phyloP scores from a whole-genome alignment of 2,113 vertebrate species.

The Ciconia maguari region DNA sequence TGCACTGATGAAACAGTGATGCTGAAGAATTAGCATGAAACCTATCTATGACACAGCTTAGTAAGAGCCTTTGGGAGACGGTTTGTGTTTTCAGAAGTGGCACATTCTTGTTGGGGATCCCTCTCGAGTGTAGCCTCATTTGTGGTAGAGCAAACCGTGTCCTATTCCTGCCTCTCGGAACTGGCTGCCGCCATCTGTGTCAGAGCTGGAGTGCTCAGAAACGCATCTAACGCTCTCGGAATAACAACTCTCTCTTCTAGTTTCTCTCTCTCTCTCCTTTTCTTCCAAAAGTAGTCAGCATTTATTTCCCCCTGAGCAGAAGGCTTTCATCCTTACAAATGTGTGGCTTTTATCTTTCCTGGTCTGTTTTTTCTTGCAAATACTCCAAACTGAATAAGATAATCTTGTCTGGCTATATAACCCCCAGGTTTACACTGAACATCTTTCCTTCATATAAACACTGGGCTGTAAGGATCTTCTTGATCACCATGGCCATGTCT shows the following conservation, averaged over 20 bases:
- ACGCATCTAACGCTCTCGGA: not conserved
- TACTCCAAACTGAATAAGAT: not conserved
- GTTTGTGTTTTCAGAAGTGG: not conserved
- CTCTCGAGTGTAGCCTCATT: not conserved
- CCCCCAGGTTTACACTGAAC: not conserved
- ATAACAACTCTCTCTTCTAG: not conserved
- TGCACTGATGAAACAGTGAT: not conserved
- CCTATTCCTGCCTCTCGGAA: not conserved
- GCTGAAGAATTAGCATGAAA: not conserved
- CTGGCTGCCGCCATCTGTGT: not conserved
- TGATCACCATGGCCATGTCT: not conserved
- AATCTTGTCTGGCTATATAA: not conserved
- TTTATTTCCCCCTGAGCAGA: not conserved
- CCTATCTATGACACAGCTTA: not conserved
- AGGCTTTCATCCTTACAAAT: constrained; percentile 1
- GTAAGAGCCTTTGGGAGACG: not conserved
- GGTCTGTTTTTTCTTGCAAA: not conserved
- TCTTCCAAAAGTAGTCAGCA: not conserved
- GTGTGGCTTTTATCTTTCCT: constrained; percentile 9
- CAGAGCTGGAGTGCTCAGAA: not conserved
- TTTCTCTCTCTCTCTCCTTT: not conserved
- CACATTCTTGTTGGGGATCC: not conserved
- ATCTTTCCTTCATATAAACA: not conserved
- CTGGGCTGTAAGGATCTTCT: not conserved
- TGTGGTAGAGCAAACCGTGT: not conserved